Conservation (phyloP, 2,113 vertebrate genomes). For the Lepus americanus region DNA sequence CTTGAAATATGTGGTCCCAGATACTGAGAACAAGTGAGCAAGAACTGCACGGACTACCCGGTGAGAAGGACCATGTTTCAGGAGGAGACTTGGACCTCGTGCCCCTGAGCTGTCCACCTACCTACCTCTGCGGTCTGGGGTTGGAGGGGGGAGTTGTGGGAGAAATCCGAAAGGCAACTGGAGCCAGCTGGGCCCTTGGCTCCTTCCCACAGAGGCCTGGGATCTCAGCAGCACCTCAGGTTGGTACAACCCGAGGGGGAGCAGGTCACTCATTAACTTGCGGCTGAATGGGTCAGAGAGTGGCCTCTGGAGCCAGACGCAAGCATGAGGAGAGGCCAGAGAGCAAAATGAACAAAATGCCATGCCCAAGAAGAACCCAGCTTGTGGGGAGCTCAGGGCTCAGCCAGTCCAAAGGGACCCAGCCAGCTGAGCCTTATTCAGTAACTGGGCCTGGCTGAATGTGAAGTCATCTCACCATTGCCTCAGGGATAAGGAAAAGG, state of each 20-base stretch:
- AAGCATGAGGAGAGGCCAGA: conserved; percentile 26
- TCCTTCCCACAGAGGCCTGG: conserved; percentile 29
- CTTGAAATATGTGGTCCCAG: not conserved
- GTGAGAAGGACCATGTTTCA: not conserved
- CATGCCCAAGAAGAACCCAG: not conserved
- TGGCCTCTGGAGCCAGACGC: conserved; percentile 22
- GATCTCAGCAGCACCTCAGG: conserved; percentile 62
- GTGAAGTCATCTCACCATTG: conserved; percentile 15
- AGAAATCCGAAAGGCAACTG: conserved; percentile 34
- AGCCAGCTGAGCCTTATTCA: not conserved
- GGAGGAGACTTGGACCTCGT: not conserved
- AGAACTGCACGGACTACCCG: not conserved
- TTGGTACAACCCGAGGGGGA: conserved; percentile 20
- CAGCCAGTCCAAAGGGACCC: not conserved
- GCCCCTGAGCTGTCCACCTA: not conserved
- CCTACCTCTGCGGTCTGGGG: not conserved
- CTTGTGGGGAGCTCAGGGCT: not conserved
- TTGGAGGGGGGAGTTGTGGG: not conserved
- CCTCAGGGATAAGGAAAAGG: not conserved
- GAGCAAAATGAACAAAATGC: conserved; percentile 16
- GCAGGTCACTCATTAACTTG: conserved; percentile 79
- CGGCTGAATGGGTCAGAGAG: conserved; percentile 66
- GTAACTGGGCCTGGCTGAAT: not conserved
- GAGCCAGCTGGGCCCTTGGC: conserved; percentile 14
- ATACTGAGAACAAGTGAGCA: not conserved